Evolutionary conservation across 2,113 vertebrate genomes (phyloP), one percentile per base, ranked within the genome.

Genomic region (Damaliscus lunatus): DNA sequence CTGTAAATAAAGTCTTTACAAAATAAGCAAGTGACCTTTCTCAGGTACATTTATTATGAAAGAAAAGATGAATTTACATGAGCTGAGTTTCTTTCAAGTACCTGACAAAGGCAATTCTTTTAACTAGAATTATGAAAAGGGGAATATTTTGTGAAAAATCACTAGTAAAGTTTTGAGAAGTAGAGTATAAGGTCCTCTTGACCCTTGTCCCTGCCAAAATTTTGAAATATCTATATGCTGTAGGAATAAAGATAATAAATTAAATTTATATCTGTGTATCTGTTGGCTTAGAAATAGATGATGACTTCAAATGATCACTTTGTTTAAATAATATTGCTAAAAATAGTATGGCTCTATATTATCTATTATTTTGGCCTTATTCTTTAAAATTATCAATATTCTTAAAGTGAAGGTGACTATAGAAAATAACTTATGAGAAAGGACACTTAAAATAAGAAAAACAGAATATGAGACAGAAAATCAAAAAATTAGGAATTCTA

Each of bases 241-340:
- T 81, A 52, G 29, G 40, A 94, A 92, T 90, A 95, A 87, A 97
- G 43, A 71, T 55, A 95, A 92, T 97, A 80, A 60, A 90, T 96
- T 94, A 96, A 87, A 94, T 90, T 80, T 96, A 57, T 27, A 85
- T 88, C 21, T 95, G 40, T 96, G 77, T 55, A 40, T 48, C 31
- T 21, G 3, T 77, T 93, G 64, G 48, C 48, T 48, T 86, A 86
- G n/a, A 95, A 97, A 88, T 67, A 80, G 64, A 85, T 4, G 3
- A 62, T 91, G 33, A 96, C 36, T 94, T 92, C 71, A 92, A 89
- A 94, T 1, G 80, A 74, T 80, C 12, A 13, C 21, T 94, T 82
- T 7, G 27, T 55, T 98, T 40, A 90, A 88, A 94, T 57, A 84
- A 84, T 81, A 29, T 92, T 96, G 8, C 46, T 92, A 91, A 92